Evolutionary conservation across 2,888 invertebrate genomes (phyloP), one percentile per base, ranked within the genome.

Genomic region (Microctonus aethiopoides): DNA sequence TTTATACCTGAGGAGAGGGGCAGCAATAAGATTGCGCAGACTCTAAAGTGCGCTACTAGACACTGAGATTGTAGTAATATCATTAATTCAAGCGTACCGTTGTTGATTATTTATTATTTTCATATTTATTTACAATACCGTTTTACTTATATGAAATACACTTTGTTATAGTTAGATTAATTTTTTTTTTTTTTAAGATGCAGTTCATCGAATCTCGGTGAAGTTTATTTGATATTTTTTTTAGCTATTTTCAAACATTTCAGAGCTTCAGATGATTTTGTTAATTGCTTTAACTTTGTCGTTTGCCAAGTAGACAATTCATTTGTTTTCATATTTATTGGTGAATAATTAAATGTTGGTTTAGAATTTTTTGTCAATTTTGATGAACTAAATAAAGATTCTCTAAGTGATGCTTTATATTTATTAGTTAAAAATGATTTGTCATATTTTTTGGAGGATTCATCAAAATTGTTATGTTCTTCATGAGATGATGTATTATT

Each of bases 401-500:
- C 41, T 10, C 60, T 26, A 6, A n/a, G n/a, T n/a, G 39, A 60
- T 22, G 46, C 39, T 57, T 61, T 65, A 20, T 54, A 62, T 41
- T 64, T 61, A 26, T 52, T 39, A 4, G 29, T 56, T 36, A 67
- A 52, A 7, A 10, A 41, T 6, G 61, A 60, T 16, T 56, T 41
- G 5, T 68, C 59, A 51, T 56, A 9, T 9, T 52, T 26, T 10
- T 41, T 20, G 7, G 60, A n/a, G 0, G 7, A 20, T 34, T 26
- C 34, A 5, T 20, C 16, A 3, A 16, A 26, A 13, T 4, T 36
- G 13, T 13, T 16, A 0, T 13, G 22, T 11, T 59, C 39, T 9
- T 26, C 52, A 0, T 32, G 34, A 16, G 70, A 62, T n/a, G 32
- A 73, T 2, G 64, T 16, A 4, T 67, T 71, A 5, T 74, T 68